These are phyloP conservation scores for Ladona fulva DNA, from an alignment of 1,140 invertebrate genomes.

Conservation along the genomic window DNA sequence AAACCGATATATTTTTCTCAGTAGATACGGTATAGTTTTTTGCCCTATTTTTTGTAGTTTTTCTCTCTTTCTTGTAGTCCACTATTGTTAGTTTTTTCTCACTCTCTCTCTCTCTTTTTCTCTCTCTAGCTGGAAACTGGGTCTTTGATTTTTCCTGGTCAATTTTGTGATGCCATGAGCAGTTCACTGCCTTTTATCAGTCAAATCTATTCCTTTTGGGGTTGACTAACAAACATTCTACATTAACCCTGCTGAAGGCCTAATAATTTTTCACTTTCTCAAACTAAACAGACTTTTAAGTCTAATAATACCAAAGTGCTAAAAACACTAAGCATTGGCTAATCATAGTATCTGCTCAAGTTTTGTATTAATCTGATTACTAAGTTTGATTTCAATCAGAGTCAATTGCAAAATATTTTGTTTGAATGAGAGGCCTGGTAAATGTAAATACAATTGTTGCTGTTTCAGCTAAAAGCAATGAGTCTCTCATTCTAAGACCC, in stretches of 20 bases:
- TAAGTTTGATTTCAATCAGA: not conserved
- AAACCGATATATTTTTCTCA: conserved; percentile 1
- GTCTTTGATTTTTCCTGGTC: conserved; percentile 19
- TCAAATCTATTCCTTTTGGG: conserved; percentile 19
- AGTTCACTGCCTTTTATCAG: not conserved
- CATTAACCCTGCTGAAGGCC: not conserved
- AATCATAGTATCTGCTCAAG: not conserved
- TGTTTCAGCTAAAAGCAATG: not conserved
- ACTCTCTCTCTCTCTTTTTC: conserved; percentile 26
- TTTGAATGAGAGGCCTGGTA: not conserved
- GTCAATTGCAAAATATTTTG: not conserved
- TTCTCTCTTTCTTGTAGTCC: conserved; percentile 21
- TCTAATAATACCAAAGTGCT: not conserved
- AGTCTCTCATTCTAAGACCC: not conserved
- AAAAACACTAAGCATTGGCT: not conserved
- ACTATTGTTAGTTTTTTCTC: conserved; percentile 24
- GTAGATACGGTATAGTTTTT: conserved; percentile 22
- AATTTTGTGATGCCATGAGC: conserved; percentile 12
- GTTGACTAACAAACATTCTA: conserved; percentile 11
- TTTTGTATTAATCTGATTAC: not conserved
- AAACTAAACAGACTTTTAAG: not conserved
- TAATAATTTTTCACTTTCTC: not conserved
- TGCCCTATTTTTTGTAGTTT: conserved; percentile 26
- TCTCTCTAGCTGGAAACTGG: conserved; percentile 21
- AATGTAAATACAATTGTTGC: not conserved